These are phyloP conservation scores for Odocoileus hemionus DNA, from an alignment of 2,113 vertebrate species.

Conservation along the genomic window DNA sequence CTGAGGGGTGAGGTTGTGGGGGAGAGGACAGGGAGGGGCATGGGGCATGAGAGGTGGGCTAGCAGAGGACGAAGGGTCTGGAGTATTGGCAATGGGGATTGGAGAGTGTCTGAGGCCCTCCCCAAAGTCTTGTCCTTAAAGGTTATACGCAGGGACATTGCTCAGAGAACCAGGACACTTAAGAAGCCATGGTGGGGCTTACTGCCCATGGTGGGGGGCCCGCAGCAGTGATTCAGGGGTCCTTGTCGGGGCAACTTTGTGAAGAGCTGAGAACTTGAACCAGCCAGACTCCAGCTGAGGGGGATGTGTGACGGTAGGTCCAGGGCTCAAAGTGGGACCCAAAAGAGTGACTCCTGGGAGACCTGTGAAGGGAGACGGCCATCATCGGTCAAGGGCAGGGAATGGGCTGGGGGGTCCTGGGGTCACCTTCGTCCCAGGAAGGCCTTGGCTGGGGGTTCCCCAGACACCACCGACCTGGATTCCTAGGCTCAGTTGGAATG, in stretches of 20 bases:
- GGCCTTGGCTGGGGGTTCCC: neutral
- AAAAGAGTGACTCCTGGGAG: neutral
- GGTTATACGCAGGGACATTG: neutral
- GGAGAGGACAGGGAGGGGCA: neutral
- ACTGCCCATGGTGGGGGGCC: neutral
- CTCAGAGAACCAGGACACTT: neutral
- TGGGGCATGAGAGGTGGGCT: neutral
- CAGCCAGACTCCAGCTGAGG: neutral
- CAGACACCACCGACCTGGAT: neutral
- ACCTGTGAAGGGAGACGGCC: neutral
- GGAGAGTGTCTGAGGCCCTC: neutral
- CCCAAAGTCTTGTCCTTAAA: neutral
- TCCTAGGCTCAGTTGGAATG: constrained; percentile 13
- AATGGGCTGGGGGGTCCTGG: neutral
- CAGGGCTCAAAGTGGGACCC: neutral
- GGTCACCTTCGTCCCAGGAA: neutral
- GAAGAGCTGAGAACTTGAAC: neutral
- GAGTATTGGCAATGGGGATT: neutral
- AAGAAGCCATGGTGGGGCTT: neutral
- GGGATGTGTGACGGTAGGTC: neutral
- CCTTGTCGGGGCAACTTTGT: neutral
- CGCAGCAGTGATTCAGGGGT: neutral
- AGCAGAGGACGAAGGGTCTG: neutral
- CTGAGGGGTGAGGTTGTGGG: neutral
- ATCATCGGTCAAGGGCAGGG: neutral